phyloP scores from a whole-genome alignment of 2,888 invertebrate species.

The Drosophila maculinotata region DNA sequence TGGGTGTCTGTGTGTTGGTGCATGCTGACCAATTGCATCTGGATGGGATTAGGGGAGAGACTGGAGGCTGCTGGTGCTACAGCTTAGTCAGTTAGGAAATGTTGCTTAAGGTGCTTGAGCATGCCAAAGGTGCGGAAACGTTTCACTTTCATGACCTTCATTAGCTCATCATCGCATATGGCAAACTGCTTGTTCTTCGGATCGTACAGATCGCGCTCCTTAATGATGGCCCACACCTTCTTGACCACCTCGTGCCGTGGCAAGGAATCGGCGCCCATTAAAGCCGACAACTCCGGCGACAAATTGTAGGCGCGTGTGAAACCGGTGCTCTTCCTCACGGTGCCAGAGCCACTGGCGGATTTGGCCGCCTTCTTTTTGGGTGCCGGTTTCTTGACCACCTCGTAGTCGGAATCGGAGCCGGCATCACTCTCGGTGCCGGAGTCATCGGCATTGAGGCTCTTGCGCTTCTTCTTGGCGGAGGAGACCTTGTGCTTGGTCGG shows the following conservation, averaged over 20 bases:
- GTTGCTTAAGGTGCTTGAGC: conserved; percentile 98
- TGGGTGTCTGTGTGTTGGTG: conserved; percentile 22
- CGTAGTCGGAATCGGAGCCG: conserved; percentile 82
- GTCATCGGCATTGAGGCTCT: conserved; percentile 79
- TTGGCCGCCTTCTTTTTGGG: conserved; percentile 66
- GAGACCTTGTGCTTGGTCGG: conserved; percentile 82
- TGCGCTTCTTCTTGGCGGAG: conserved; percentile 82
- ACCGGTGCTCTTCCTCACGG: conserved; percentile 89
- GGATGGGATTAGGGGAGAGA: conserved; percentile 42
- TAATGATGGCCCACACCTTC: conserved; percentile 95
- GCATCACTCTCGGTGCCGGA: conserved; percentile 82
- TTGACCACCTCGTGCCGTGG: conserved; percentile 96
- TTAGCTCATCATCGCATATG: conserved; percentile 95
- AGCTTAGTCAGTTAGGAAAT: conserved; percentile 87
- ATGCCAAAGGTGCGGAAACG: conserved; percentile 97
- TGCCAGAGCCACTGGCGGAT: conserved; percentile 73
- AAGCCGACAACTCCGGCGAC: conserved; percentile 93
- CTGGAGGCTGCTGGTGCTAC: conserved; percentile 4
- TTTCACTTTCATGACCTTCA: conserved; percentile 95
- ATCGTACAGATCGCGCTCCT: conserved; percentile 94
- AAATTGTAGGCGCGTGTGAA: conserved; percentile 94
- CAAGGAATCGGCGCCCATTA: conserved; percentile 92
- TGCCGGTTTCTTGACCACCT: conserved; percentile 78
- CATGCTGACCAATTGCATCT: conserved; percentile 61
- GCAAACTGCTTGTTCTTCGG: conserved; percentile 98